Conservation (phyloP, 1,140 invertebrate genomes). For the Zaprionus camerounensis region DNA sequence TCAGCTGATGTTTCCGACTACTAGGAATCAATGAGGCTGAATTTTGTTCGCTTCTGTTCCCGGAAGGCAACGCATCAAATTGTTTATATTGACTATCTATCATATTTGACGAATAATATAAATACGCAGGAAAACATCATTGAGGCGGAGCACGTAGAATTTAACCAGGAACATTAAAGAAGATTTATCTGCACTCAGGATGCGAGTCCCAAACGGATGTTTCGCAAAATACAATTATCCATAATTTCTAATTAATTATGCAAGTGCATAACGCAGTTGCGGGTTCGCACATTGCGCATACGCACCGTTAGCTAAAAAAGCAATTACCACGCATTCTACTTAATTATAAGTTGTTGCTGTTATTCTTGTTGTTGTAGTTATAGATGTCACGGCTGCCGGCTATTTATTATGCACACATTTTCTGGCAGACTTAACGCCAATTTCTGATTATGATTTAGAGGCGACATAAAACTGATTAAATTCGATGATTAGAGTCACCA, state of each 20-base stretch:
- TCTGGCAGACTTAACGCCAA: slow-evolving; percentile 28
- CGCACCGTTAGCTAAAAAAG: slow-evolving; percentile 58
- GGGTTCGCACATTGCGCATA: slow-evolving; percentile 23
- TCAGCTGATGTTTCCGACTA: slow-evolving; percentile 28
- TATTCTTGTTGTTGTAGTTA: slow-evolving; percentile 13
- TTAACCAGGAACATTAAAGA: slow-evolving; percentile 3
- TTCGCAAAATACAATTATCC: slow-evolving; percentile 49
- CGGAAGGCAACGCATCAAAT: slow-evolving; percentile 31
- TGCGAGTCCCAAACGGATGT: not conserved
- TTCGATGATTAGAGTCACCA: slow-evolving; percentile 20
- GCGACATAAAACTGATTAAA: slow-evolving; percentile 53
- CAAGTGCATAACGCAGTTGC: slow-evolving; percentile 21
- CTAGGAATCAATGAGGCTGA: slow-evolving; percentile 27
- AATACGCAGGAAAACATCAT: not conserved
- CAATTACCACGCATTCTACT: slow-evolving; percentile 58
- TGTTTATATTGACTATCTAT: slow-evolving; percentile 8
- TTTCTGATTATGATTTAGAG: slow-evolving; percentile 50
- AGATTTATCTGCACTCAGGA: slow-evolving; percentile 7
- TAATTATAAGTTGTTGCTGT: slow-evolving; percentile 48
- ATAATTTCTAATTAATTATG: slow-evolving; percentile 62
- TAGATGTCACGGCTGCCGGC: slow-evolving; percentile 1
- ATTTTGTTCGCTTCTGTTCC: slow-evolving; percentile 7
- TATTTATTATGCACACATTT: slow-evolving; percentile 44
- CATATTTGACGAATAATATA: slow-evolving; percentile 4
- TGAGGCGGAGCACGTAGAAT: not conserved